phyloP scores from a whole-genome alignment of 1,140 invertebrate species.

The Apocrypta bakeri region DNA sequence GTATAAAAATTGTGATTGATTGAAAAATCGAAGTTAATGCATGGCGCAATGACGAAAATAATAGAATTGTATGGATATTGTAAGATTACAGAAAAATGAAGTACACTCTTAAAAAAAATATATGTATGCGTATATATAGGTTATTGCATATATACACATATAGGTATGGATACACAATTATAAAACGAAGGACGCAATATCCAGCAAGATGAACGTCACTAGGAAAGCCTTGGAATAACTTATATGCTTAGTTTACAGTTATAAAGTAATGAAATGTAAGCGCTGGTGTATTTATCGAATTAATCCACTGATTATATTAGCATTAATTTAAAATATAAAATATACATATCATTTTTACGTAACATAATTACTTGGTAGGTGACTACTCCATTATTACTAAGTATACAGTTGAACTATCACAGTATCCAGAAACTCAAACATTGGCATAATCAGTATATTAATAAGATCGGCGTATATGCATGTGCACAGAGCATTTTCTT shows the following conservation, averaged over 20 bases:
- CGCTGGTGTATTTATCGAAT: not conserved
- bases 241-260: not conserved
- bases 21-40: slow-evolving; percentile 7
- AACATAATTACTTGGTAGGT: too few relatives aligned
- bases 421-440: not conserved
- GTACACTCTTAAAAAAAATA: slow-evolving; percentile 12
- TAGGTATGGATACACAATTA: slow-evolving; percentile 19
- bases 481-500: not conserved
- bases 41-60: slow-evolving; percentile 26
- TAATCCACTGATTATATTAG: slow-evolving; percentile 10
- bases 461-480: not conserved
- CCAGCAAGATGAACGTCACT: slow-evolving; percentile 60
- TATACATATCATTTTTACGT: too few relatives aligned
- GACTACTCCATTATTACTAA: too few relatives aligned
- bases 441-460: slow-evolving; percentile 30
- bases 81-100: slow-evolving; percentile 1
- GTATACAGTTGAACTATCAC: not conserved
- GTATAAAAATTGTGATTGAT: slow-evolving; percentile 13
- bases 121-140: slow-evolving; percentile 24
- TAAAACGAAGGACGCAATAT: slow-evolving; percentile 57
- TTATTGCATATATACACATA: not conserved
- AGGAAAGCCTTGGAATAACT: slow-evolving; percentile 11
- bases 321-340: too few relatives aligned
- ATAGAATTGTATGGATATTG: slow-evolving; percentile 5
- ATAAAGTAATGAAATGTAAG: not conserved